These are phyloP conservation scores for Oxygymnocypris stewartii DNA, from an alignment of 2,113 vertebrate genomes.

Conservation along the genomic window DNA sequence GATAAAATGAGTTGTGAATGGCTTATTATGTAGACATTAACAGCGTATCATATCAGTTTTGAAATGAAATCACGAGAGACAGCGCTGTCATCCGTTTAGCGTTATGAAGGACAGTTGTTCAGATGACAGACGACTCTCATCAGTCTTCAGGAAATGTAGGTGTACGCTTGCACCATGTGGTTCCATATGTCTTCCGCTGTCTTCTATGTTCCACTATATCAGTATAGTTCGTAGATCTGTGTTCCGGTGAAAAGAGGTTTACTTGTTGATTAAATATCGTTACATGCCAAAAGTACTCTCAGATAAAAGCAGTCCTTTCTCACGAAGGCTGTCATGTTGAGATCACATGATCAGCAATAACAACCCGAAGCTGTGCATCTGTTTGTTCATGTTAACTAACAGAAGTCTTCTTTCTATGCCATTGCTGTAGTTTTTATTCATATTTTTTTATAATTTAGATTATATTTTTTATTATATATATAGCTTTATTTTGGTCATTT, in stretches of 20 bases:
- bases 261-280: background rate
- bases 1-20: background rate
- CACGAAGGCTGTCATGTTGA: background rate
- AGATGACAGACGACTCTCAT: background rate
- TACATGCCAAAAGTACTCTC: background rate
- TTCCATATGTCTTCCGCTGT: background rate
- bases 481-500: background rate
- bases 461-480: background rate
- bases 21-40: background rate
- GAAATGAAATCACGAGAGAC: background rate
- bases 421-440: background rate
- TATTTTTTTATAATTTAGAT: background rate
- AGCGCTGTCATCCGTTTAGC: background rate
- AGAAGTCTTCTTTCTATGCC: background rate
- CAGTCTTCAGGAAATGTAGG: constrained; percentile 23
- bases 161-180: background rate
- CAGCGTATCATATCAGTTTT: background rate
- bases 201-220: background rate
- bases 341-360: background rate
- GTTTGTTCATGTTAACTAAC: background rate
- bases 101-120: background rate
- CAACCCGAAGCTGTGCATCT: background rate
- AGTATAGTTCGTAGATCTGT: background rate
- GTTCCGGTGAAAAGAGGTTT: background rate
- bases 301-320: background rate